Percentiles rank a stretch among this genome's conserved stretches.
Conservation (phyloP, 2,113 vertebrate species). For the Gymnobelideus leadbeateri region DNA sequence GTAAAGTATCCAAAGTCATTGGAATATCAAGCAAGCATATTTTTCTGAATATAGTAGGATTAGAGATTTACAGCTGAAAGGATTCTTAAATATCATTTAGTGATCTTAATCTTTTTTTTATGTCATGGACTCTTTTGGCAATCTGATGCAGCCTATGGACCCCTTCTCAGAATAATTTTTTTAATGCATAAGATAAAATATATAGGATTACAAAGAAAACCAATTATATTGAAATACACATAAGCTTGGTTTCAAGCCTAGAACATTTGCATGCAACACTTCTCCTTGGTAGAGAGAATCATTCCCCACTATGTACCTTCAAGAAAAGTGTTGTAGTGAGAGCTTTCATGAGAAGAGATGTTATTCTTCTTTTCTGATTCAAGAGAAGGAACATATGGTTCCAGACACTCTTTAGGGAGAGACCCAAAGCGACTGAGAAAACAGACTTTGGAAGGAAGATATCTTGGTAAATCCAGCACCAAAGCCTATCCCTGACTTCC, state of each 20-base stretch:
- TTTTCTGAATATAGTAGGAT: neutral
- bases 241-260: neutral
- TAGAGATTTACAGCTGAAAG: neutral
- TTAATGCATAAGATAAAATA: neutral
- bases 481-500: too few species aligned
- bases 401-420: too few species aligned
- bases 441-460: too few species aligned
- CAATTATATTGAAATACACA: neutral
- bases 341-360: too few species aligned
- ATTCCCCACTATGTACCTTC: neutral
- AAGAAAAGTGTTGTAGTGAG: too few species aligned
- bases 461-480: too few species aligned
- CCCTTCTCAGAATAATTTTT: neutral
- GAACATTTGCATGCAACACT: neutral
- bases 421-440: too few species aligned
- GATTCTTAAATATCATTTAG: neutral
- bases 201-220: neutral
- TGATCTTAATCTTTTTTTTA: neutral
- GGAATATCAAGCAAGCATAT: neutral
- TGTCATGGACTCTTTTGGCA: neutral
- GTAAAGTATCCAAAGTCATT: neutral
- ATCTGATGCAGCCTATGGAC: neutral
- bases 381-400: too few species aligned
- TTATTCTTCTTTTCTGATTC: too few species aligned
- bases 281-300: neutral